Evolutionary conservation across 2,113 vertebrate species (phyloP).

Genomic region (Gallinago jamesoni): DNA sequence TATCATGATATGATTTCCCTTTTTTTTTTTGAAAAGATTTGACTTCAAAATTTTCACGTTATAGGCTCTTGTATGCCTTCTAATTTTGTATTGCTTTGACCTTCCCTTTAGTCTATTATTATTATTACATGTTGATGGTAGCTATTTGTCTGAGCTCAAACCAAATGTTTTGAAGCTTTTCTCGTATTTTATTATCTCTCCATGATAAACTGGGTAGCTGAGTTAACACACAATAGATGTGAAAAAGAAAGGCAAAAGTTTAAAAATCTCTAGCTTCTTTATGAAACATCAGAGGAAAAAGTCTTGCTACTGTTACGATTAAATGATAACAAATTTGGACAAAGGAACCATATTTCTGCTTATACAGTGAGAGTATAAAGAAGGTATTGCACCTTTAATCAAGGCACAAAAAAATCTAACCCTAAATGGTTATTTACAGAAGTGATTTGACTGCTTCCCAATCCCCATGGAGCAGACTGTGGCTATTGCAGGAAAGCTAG

Average conservation of each 20-base stretch:
- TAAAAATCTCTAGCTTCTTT: neutral
- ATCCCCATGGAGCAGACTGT: neutral
- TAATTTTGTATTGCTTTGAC: neutral
- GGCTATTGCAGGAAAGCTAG: neutral
- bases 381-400: neutral
- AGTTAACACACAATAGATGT: neutral
- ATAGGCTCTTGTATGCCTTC: neutral
- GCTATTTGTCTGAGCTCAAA: neutral
- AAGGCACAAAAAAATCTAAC: neutral
- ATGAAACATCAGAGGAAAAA: neutral
- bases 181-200: neutral
- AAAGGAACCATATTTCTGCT: neutral
- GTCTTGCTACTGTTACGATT: neutral
- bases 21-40: neutral
- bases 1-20: neutral
- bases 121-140: neutral
- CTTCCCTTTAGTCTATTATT: neutral
- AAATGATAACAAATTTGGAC: neutral
- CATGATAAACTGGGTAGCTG: neutral
- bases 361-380: neutral
- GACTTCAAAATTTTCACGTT: neutral
- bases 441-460: neutral
- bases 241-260: neutral
- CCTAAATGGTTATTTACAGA: neutral
- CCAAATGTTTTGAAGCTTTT: neutral